Base-by-base conservation (phyloP, 2,113 vertebrate species). In the Lagopus muta region DNA sequence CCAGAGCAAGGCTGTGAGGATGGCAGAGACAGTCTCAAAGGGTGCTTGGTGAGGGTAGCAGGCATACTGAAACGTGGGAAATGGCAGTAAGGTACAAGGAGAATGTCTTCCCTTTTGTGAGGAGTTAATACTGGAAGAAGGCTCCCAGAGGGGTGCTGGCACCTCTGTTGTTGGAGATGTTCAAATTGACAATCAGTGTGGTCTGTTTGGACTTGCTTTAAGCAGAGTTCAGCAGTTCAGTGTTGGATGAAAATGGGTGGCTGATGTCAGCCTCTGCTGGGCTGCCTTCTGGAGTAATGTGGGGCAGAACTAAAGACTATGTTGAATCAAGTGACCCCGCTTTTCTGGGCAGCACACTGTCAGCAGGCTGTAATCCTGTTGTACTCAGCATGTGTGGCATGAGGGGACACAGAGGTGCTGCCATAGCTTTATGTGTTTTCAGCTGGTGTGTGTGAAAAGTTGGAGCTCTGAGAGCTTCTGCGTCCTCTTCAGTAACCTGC, bases 171-270 rank as follows among this genome's bases (percentile, higher is more conserved):
- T 17, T 78, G 22, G 30, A 0, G 66, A 5, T 22, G 3, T 13
- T 8, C 34, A 8, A 69, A 11, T 71, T 0, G 0, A 6, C 81
- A 20, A 70, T 43, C 48, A 30, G 0, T 1, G 1, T 48, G 10
- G 34, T 52, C 9, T 82, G 7, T 69, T 82, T 13, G 24, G 20
- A 54, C 12, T 18, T 74, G 25, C 9, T 89, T 61, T 50, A 75
- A 28, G 45, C 1, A 4, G 45, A 47, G 21, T 5, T 30, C 28
- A 32, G 19, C 28, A 69, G 14, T 20, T 67, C 19, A 17, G 40
- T 55, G 2, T 14, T 64, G n/a, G 8, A 19, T 70, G 62, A 72
- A 72, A 82, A 40, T 1, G 3, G 4, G 13, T 93, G 43, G 25
- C n/a, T 67, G 6, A 15, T 34, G 8, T 58, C 36, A 38, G 13